These are phyloP conservation scores for Hydropsyche betteni DNA, from an alignment of 2,888 invertebrate genomes.

Conservation along the genomic window DNA sequence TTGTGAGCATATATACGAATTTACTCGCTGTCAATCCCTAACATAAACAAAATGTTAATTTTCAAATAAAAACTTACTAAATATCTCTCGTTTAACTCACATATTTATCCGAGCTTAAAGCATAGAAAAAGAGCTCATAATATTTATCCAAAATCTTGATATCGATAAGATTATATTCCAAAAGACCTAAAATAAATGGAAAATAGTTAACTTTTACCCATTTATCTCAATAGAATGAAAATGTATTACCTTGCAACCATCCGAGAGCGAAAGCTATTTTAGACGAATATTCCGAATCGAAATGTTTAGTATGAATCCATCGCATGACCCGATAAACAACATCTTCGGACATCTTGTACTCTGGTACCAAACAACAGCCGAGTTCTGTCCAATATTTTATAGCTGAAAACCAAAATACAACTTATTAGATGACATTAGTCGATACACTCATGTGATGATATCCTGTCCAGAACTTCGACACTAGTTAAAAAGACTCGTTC, in stretches of 20 bases:
- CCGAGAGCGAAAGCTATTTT: constrained; percentile 38
- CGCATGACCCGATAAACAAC: constrained; percentile 60
- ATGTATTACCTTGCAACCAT: constrained; percentile 44
- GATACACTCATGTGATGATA: too few relatives aligned
- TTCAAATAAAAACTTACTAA: neutral
- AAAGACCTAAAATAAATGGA: constrained; percentile 54
- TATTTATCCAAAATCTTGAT: constrained; percentile 59
- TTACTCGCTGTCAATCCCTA: constrained; percentile 61
- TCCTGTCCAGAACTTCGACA: too few relatives aligned
- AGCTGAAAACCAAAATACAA: constrained; percentile 55
- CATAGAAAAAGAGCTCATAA: constrained; percentile 62
- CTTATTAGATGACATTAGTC: too few relatives aligned
- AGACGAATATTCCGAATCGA: constrained; percentile 53
- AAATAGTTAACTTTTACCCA: neutral
- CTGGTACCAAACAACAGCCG: constrained; percentile 61
- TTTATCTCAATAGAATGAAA: too few relatives aligned
- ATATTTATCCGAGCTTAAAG: constrained; percentile 59
- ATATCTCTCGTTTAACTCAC: constrained; percentile 55
- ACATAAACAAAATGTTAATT: constrained; percentile 51
- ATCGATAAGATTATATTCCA: constrained; percentile 61
- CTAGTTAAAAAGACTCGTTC: too few relatives aligned
- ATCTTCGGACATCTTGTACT: constrained; percentile 57
- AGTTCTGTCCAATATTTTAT: constrained; percentile 61
- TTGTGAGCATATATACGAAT: constrained; percentile 62
- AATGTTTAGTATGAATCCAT: constrained; percentile 61